These are phyloP conservation scores for Aleiodes testaceus DNA, from an alignment of 2,888 invertebrate species.

Conservation along the genomic window DNA sequence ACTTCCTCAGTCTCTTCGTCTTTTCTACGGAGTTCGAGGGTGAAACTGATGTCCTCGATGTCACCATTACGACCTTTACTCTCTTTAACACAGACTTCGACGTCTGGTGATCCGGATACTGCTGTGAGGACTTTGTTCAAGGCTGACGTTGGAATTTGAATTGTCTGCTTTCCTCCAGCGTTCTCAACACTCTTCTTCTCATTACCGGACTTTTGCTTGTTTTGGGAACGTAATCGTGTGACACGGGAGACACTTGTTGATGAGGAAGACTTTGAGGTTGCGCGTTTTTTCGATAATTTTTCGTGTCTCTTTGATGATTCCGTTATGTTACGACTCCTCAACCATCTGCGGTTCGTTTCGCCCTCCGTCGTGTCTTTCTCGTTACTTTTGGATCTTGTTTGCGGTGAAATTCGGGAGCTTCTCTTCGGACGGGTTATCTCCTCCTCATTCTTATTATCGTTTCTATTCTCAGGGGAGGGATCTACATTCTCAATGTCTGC, in stretches of 20 bases:
- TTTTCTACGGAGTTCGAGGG: conserved; percentile 67
- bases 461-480: conserved; percentile 54
- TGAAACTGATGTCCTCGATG: conserved; percentile 69
- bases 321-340: conserved; percentile 47
- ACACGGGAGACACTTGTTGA: conserved; percentile 59
- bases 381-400: conserved; percentile 34
- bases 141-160: conserved; percentile 68
- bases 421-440: conserved; percentile 51
- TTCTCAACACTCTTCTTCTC: conserved; percentile 29
- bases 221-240: conserved; percentile 63
- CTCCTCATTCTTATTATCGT: conserved; percentile 51
- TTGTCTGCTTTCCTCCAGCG: conserved; percentile 57
- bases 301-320: conserved; percentile 23
- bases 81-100: conserved; percentile 69
- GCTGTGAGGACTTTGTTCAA: conserved; percentile 68
- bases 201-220: conserved; percentile 35
- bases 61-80: conserved; percentile 62
- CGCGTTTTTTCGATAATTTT: conserved; percentile 23
- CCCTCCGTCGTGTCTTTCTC: conserved; percentile 6
- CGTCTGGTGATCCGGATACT: conserved; percentile 64
- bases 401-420: conserved; percentile 20
- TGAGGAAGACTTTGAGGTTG: conserved; percentile 40
- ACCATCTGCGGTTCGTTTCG: conserved; percentile 48
- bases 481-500: conserved; percentile 43
- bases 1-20: conserved; percentile 51